phyloP scores from a whole-genome alignment of 2,888 invertebrate genomes.

The Ganaspis brasiliensis region DNA sequence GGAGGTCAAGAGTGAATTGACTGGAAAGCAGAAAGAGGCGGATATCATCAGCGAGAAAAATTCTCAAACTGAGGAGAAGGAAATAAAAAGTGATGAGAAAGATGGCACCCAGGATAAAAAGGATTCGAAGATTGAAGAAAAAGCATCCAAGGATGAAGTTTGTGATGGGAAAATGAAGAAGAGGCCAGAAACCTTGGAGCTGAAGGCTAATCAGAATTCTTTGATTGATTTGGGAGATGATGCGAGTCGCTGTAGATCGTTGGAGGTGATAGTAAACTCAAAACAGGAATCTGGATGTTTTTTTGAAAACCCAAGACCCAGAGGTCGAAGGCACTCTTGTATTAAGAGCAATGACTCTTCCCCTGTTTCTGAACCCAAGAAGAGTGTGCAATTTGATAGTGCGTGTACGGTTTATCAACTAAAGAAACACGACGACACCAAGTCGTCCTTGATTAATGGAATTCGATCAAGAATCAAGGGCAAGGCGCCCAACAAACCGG shows the following conservation, averaged over 20 bases:
- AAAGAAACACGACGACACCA: conserved; percentile 50
- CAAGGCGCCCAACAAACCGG: conserved; percentile 65
- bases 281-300: neutral
- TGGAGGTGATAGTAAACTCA: neutral
- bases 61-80: conserved; percentile 7
- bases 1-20: too few species aligned
- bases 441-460: conserved; percentile 53
- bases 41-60: neutral
- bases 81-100: neutral
- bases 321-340: conserved; percentile 61
- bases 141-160: neutral
- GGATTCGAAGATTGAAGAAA: neutral
- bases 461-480: conserved; percentile 58
- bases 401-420: conserved; percentile 63
- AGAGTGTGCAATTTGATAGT: conserved; percentile 72
- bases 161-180: conserved; percentile 14
- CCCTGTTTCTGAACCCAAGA: conserved; percentile 65
- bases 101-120: neutral
- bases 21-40: neutral
- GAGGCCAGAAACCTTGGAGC: neutral
- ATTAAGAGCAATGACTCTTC: conserved; percentile 61
- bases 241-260: neutral
- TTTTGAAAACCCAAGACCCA: neutral
- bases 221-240: neutral
- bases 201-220: too few species aligned